phyloP scores from a whole-genome alignment of 2,888 invertebrate species.

The Phyllotreta striolata region DNA sequence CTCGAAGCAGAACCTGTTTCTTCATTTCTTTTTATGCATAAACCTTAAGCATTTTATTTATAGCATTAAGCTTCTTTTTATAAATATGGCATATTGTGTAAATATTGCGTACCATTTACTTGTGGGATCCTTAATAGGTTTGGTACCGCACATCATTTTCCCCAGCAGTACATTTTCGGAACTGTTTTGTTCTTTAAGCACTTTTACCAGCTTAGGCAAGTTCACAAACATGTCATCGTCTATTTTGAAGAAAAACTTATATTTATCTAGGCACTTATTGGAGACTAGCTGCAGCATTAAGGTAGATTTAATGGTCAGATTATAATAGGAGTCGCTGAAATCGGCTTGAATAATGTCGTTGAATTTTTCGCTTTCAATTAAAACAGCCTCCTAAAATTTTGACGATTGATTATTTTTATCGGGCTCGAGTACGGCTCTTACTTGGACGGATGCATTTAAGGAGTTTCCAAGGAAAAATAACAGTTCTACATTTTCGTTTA shows the following conservation, averaged over 20 bases:
- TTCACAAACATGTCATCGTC: constrained; percentile 90
- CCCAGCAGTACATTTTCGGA: constrained; percentile 71
- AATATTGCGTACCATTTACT: constrained; percentile 77
- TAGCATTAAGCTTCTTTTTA: too few species aligned
- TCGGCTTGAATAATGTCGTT: constrained; percentile 85
- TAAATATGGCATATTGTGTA: too few species aligned
- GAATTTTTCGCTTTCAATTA: constrained; percentile 71
- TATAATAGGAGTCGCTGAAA: constrained; percentile 85
- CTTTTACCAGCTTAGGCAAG: constrained; percentile 57
- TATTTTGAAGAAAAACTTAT: constrained; percentile 77
- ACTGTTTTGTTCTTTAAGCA: constrained; percentile 47
- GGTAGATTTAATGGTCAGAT: constrained; percentile 84
- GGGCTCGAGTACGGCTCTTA: constrained; percentile 36
- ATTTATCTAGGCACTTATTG: constrained; percentile 67
- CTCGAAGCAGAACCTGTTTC: too few species aligned
- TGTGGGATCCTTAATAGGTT: constrained; percentile 74
- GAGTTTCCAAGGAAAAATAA: constrained; percentile 65
- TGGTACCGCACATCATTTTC: constrained; percentile 79
- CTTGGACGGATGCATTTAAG: constrained; percentile 66
- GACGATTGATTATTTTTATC: not conserved
- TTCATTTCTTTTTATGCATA: too few species aligned
- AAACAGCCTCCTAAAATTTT: constrained; percentile 67
- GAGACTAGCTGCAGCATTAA: constrained; percentile 85
- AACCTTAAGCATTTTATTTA: too few species aligned
- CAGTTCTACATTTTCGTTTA: constrained; percentile 43